Evolutionary conservation across 2,113 vertebrate species (phyloP).

Genomic region (Peromyscus polionotus): DNA sequence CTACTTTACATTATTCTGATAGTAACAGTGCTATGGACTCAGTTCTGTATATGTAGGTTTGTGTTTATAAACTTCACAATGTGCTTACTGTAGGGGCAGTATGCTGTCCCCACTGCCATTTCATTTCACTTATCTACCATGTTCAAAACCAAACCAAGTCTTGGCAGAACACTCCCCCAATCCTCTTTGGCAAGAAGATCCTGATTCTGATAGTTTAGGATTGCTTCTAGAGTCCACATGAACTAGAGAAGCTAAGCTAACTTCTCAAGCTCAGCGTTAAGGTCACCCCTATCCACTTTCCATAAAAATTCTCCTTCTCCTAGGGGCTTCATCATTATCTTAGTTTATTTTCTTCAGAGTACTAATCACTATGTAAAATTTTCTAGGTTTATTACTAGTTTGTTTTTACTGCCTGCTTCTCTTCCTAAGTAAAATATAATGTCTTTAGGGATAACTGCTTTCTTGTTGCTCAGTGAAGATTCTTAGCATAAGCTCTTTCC

Average conservation of each 20-base stretch:
- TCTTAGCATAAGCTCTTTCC: neutral
- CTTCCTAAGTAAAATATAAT: conserved; percentile 11
- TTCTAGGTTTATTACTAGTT: neutral
- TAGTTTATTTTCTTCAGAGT: conserved; percentile 7
- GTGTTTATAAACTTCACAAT: neutral
- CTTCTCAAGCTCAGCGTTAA: neutral
- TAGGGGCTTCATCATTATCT: neutral
- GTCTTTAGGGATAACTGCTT: neutral
- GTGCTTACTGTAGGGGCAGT: neutral
- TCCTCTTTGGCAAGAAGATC: neutral
- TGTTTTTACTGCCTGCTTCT: neutral
- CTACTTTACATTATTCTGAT: neutral
- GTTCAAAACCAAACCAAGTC: neutral
- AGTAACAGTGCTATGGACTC: neutral
- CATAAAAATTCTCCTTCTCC: neutral
- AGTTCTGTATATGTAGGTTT: neutral
- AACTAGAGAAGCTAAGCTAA: neutral
- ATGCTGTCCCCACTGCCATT: neutral
- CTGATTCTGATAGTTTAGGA: neutral
- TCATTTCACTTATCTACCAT: neutral
- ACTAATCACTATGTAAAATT: neutral
- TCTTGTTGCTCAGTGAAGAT: neutral
- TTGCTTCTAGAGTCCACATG: neutral
- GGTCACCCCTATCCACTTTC: neutral
- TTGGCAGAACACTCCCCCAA: neutral